These are phyloP conservation scores for Nematolebias whitei DNA, from an alignment of 2,113 vertebrate species.

Conservation along the genomic window DNA sequence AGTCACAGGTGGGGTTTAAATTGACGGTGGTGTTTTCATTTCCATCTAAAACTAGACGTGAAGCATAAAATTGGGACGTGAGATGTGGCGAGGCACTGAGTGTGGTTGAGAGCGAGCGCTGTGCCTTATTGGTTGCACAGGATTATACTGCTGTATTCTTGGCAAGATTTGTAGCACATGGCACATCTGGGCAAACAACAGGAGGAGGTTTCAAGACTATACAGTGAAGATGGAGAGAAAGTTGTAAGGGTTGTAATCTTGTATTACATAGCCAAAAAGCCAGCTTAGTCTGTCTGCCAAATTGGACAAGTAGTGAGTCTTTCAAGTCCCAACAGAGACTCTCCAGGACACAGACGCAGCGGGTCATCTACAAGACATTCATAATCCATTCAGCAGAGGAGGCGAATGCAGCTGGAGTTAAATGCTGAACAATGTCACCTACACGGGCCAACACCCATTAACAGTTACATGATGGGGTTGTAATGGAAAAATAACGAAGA, in stretches of 20 bases:
- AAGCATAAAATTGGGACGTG: neutral
- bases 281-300: conserved; percentile 37
- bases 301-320: conserved; percentile 33
- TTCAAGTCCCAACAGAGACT: conserved; percentile 11
- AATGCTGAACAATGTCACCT: conserved; percentile 33
- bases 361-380: conserved; percentile 45
- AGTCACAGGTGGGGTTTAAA: conserved; percentile 4
- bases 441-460: conserved; percentile 25
- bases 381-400: conserved; percentile 57
- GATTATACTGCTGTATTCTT: neutral
- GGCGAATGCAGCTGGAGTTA: conserved; percentile 59
- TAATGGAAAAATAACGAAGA: conserved; percentile 1
- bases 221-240: conserved; percentile 18
- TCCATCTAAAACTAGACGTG: conserved; percentile 7
- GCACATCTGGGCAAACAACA: neutral
- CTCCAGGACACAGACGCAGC: neutral
- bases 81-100: conserved; percentile 61
- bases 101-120: conserved; percentile 66
- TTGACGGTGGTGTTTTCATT: conserved; percentile 17
- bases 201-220: neutral
- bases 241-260: conserved; percentile 46
- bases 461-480: conserved; percentile 29
- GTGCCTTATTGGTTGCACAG: conserved; percentile 56
- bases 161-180: neutral
- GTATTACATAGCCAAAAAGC: conserved; percentile 16